Evolutionary conservation across 2,113 vertebrate genomes (phyloP).

Genomic region (Eulemur rufifrons): DNA sequence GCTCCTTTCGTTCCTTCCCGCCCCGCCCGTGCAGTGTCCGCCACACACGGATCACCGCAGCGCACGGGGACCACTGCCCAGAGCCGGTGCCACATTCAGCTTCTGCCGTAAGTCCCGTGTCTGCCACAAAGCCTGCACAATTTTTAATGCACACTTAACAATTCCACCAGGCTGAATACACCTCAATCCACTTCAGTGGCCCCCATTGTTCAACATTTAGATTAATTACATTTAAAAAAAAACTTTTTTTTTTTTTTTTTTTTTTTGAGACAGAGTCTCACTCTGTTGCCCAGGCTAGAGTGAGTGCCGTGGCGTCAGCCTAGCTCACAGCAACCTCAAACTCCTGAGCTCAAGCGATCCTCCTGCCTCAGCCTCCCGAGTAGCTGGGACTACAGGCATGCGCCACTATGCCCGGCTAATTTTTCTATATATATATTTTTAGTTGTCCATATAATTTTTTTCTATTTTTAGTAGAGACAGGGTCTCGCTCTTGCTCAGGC

Average conservation of each 20-base stretch:
- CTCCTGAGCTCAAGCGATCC: no score
- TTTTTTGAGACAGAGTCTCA: no score
- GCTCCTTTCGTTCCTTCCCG: not conserved
- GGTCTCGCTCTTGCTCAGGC: no score
- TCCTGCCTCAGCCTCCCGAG: no score
- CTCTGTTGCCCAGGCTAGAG: no score
- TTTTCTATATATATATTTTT: no score
- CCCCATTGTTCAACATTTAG: not conserved
- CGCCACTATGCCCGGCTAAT: no score
- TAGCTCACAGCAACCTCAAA: no score
- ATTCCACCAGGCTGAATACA: not conserved
- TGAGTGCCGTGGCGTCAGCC: no score
- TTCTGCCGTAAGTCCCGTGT: not conserved
- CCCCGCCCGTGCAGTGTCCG: rapidly evolving
- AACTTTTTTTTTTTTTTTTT: not conserved
- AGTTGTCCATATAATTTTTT: no score
- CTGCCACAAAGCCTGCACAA: not conserved
- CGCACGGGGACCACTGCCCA: rapidly evolving
- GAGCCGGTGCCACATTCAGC: not conserved
- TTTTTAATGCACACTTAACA: not conserved
- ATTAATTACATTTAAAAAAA: not conserved
- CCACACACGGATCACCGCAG: not conserved
- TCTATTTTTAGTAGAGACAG: no score
- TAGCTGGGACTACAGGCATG: no score
- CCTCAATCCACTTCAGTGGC: not conserved